A percentile compares a stretch with the other conserved stretches of the same genome.
phyloP scores from a whole-genome alignment of 2,888 invertebrate genomes.

The Cryptocephalus primarius region DNA sequence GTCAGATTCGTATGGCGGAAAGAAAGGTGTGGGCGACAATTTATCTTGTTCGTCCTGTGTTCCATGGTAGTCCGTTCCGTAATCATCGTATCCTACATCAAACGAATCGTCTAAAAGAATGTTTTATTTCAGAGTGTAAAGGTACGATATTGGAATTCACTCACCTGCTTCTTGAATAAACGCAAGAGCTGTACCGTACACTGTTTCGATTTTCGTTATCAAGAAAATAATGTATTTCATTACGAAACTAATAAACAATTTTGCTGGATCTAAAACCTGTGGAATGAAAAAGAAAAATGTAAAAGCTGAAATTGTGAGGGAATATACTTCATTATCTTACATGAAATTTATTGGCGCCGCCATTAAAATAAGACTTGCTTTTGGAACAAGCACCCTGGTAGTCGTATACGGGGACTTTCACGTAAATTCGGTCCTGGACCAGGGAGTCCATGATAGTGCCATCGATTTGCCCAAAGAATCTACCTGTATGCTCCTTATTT shows the following conservation, averaged over 20 bases:
- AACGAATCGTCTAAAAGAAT: too few relatives aligned
- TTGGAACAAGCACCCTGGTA: conserved; percentile 80
- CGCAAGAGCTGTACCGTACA: conserved; percentile 28
- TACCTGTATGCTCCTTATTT: conserved; percentile 73
- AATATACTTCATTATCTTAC: conserved; percentile 22
- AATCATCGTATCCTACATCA: conserved; percentile 16
- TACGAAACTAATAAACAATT: conserved; percentile 46
- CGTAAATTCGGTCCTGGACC: conserved; percentile 83
- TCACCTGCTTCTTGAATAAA: conserved; percentile 44
- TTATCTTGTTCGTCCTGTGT: conserved; percentile 22
- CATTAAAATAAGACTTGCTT: conserved; percentile 54
- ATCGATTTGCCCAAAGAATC: conserved; percentile 90
- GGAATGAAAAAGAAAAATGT: conserved; percentile 5
- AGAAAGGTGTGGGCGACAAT: conserved; percentile 33
- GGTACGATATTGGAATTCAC: neutral
- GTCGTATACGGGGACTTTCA: conserved; percentile 76
- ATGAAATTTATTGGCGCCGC: conserved; percentile 35
- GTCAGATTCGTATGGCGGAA: conserved; percentile 34
- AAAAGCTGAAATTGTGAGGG: neutral
- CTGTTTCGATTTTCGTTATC: conserved; percentile 20
- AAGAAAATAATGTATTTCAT: conserved; percentile 29
- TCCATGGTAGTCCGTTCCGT: conserved; percentile 16
- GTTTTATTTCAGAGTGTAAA: neutral
- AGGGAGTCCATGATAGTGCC: conserved; percentile 90
- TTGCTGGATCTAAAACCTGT: conserved; percentile 45